Evolutionary conservation across 2,113 vertebrate species (phyloP).

Genomic region (Labeo rohita): DNA sequence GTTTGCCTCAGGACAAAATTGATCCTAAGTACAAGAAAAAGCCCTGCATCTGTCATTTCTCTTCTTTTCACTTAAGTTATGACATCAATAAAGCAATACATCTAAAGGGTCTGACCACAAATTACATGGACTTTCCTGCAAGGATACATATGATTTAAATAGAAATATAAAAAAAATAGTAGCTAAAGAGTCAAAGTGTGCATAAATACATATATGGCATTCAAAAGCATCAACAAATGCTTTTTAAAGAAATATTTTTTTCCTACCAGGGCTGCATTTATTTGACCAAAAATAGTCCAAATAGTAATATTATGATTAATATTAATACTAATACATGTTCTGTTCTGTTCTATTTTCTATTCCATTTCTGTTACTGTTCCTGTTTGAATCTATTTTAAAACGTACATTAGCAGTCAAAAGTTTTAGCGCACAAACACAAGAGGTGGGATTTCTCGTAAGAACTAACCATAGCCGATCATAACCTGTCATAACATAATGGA

Average conservation of each 20-base stretch:
- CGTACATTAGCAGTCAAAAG: no score
- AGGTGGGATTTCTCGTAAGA: no score
- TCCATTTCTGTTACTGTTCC: not conserved
- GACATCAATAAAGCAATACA: slow-evolving; percentile 18
- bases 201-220: no score
- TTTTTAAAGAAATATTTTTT: no score
- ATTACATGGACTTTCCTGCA: not conserved
- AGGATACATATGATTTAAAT: slow-evolving; percentile 12
- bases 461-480: no score
- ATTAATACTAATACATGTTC: not conserved
- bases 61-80: slow-evolving; percentile 13
- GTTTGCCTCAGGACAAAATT: not conserved
- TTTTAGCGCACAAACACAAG: no score
- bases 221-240: no score
- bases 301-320: not conserved
- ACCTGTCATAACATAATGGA: no score
- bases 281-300: not conserved
- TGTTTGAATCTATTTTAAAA: no score
- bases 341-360: not conserved
- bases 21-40: slow-evolving; percentile 1
- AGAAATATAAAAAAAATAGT: not conserved
- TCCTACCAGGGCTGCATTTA: no score
- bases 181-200: not conserved
- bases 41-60: slow-evolving; percentile 22
- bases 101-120: slow-evolving; percentile 19